These are phyloP conservation scores for Lasioglossum oenotherae DNA, from an alignment of 2,888 invertebrate species.

Conservation along the genomic window DNA sequence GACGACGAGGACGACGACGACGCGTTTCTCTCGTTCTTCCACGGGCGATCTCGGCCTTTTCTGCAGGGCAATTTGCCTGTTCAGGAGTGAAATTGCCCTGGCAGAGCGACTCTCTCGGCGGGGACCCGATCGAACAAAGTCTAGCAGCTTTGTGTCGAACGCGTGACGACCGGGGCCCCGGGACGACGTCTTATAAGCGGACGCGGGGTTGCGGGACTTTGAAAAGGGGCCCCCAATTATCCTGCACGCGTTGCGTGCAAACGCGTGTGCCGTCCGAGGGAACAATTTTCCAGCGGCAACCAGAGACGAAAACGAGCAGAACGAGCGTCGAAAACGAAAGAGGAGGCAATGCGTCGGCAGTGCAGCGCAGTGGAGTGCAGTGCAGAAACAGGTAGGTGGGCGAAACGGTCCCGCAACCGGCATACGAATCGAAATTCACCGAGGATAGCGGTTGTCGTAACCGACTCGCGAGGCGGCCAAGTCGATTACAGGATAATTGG, in stretches of 20 bases:
- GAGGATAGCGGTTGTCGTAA: constrained; percentile 62
- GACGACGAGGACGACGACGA: background rate
- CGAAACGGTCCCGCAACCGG: constrained; percentile 16
- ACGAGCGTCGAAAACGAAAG: background rate
- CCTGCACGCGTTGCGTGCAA: constrained; percentile 63
- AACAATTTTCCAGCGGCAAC: constrained; percentile 62
- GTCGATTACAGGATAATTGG: constrained; percentile 60
- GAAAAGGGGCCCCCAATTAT: constrained; percentile 67
- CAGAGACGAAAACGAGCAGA: constrained; percentile 13
- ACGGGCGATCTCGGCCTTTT: background rate
- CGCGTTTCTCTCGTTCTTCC: background rate
- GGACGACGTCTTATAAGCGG: constrained; percentile 35
- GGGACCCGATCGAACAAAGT: constrained; percentile 40
- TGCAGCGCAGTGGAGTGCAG: background rate
- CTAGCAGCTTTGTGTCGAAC: constrained; percentile 61
- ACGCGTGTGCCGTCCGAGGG: constrained; percentile 43
- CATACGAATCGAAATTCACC: constrained; percentile 64
- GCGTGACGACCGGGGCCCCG: constrained; percentile 51
- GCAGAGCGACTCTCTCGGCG: constrained; percentile 15
- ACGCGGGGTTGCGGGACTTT: constrained; percentile 29
- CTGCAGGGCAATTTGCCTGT: constrained; percentile 29
- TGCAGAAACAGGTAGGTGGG: constrained; percentile 12
- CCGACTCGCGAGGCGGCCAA: constrained; percentile 46
- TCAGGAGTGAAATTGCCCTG: constrained; percentile 45
- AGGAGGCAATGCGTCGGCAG: background rate